Conservation (phyloP, 2,113 vertebrate genomes). For the Nesogale talazaci region DNA sequence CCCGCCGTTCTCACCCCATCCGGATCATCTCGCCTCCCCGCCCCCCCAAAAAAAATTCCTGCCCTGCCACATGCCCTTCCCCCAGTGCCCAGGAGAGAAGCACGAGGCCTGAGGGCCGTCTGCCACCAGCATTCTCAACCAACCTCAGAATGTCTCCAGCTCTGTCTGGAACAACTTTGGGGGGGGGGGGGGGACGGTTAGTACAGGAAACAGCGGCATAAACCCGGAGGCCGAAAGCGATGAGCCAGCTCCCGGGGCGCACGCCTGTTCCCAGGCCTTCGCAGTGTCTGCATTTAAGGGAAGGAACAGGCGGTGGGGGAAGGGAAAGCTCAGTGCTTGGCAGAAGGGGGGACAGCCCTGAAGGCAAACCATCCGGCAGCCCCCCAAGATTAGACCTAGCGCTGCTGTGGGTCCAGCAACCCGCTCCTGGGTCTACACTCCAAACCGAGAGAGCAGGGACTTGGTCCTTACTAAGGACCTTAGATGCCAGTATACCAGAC, state of each 20-base stretch:
- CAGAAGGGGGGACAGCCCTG: neutral
- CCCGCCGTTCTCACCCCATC: constrained; percentile 39
- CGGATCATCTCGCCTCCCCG: neutral
- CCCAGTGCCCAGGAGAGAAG: neutral
- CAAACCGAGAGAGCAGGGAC: neutral
- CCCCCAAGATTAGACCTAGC: neutral
- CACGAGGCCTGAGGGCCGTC: constrained; percentile 28
- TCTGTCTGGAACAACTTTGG: constrained; percentile 67
- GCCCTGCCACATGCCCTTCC: neutral
- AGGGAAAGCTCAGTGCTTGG: neutral
- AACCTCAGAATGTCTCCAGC: constrained; percentile 65
- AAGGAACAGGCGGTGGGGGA: neutral
- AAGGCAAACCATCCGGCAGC: neutral
- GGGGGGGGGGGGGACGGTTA: constrained; percentile 42
- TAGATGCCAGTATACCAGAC: too few species aligned
- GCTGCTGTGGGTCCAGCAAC: neutral
- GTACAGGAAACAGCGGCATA: constrained; percentile 69
- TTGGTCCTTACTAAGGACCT: too few species aligned
- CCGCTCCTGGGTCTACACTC: neutral
- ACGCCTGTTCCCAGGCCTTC: neutral
- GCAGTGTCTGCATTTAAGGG: neutral
- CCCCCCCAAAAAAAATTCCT: constrained; percentile 25
- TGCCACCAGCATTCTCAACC: constrained; percentile 58
- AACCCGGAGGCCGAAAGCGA: constrained; percentile 47
- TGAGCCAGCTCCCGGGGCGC: constrained; percentile 55